Percentiles rank a stretch among this genome's conserved stretches.
Evolutionary conservation across 2,113 vertebrate genomes (phyloP).

Genomic region (Athene cunicularia): DNA sequence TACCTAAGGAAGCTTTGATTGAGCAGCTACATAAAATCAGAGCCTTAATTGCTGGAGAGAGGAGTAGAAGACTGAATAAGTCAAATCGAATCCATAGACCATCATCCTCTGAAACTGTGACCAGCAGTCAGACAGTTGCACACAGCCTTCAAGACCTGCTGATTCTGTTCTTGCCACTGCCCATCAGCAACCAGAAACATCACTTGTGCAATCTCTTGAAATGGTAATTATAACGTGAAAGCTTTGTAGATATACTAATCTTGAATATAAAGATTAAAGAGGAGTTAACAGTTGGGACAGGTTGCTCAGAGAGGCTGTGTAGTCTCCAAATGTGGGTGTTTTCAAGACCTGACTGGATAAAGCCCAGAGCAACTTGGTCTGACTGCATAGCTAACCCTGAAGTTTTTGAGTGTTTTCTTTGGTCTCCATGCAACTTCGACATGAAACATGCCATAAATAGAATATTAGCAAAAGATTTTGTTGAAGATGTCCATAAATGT

Average conservation of each 20-base stretch:
- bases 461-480: not conserved
- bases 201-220: not conserved
- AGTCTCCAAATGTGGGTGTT: not conserved
- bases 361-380: not conserved
- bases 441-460: not conserved
- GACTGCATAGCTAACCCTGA: not conserved
- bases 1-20: conserved; percentile 90
- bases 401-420: not conserved
- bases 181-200: not conserved
- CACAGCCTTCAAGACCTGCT: not conserved
- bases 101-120: conserved; percentile 30
- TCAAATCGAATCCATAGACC: conserved; percentile 19
- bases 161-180: not conserved
- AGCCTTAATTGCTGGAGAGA: conserved; percentile 87
- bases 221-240: conserved; percentile 61
- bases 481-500: not conserved
- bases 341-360: not conserved
- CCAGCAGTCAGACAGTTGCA: not conserved
- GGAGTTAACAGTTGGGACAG: not conserved
- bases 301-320: not conserved
- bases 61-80: conserved; percentile 80
- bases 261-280: not conserved
- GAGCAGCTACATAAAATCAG: conserved; percentile 87
- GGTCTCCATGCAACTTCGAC: not conserved
- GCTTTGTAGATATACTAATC: not conserved